Evolutionary conservation across 2,888 invertebrate genomes (phyloP).

Genomic region (Morpho helenor): DNA sequence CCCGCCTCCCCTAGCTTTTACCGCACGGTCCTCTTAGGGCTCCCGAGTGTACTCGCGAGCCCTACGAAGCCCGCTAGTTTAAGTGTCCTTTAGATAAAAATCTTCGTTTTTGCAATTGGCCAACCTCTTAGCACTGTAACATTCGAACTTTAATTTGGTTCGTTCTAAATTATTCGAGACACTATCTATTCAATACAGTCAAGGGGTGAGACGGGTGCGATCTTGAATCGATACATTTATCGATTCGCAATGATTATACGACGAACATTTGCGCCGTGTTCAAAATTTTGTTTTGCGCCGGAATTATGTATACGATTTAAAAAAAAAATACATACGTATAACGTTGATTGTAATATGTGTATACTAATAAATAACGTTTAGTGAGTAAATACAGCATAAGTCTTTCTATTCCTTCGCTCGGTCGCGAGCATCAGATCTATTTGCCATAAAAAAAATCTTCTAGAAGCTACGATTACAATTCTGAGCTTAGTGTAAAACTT

Average conservation of each 20-base stretch:
- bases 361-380: constrained; percentile 71
- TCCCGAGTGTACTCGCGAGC: constrained; percentile 39
- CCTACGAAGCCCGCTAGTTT: constrained; percentile 57
- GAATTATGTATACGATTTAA: constrained; percentile 77
- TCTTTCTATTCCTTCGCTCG: constrained; percentile 27
- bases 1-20: constrained; percentile 72
- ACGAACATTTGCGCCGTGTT: constrained; percentile 62
- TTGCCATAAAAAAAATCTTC: constrained; percentile 31
- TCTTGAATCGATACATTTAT: constrained; percentile 27
- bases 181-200: constrained; percentile 55
- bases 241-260: constrained; percentile 35
- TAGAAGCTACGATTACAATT: constrained; percentile 48
- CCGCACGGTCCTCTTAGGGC: constrained; percentile 33
- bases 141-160: constrained; percentile 43
- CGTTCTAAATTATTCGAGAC: constrained; percentile 35
- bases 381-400: constrained; percentile 51
- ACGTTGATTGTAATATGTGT: constrained; percentile 78
- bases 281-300: constrained; percentile 66
- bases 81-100: constrained; percentile 71
- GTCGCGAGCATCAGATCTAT: constrained; percentile 25
- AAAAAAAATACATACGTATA: constrained; percentile 73
- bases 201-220: constrained; percentile 74
- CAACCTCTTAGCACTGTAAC: constrained; percentile 77
- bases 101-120: constrained; percentile 81
- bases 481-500: constrained; percentile 69